These are phyloP conservation scores for Megalurothrips usitatus DNA, from an alignment of 2,888 invertebrate species.

Conservation along the genomic window DNA sequence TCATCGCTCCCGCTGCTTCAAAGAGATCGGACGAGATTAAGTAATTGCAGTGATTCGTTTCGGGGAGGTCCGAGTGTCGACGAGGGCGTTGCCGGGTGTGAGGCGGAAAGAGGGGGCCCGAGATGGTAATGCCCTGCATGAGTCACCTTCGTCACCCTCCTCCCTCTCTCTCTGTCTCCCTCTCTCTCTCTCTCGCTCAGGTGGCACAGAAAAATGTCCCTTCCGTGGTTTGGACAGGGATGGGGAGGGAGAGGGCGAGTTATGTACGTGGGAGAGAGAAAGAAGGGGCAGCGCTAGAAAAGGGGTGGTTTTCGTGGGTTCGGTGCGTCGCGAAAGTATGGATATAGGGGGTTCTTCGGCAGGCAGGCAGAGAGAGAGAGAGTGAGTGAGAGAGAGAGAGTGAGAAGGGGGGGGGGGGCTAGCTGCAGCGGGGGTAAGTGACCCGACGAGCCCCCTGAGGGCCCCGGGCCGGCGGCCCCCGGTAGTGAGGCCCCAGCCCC, in stretches of 20 bases:
- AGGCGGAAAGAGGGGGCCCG: neutral
- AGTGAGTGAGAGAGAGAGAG: neutral
- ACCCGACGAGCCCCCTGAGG: constrained; percentile 15
- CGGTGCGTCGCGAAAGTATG: neutral
- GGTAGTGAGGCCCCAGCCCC: no score
- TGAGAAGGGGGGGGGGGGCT: neutral
- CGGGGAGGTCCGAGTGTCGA: neutral
- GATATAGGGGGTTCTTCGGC: neutral
- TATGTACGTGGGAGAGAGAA: neutral
- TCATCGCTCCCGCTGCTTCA: neutral
- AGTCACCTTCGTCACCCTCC: constrained; percentile 7
- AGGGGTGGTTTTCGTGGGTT: neutral
- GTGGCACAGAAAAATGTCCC: constrained; percentile 24
- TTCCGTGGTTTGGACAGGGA: constrained; percentile 18
- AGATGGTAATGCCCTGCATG: constrained; percentile 8
- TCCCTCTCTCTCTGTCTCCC: neutral
- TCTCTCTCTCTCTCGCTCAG: neutral
- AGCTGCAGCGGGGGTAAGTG: neutral
- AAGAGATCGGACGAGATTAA: constrained; percentile 14
- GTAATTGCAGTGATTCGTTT: constrained; percentile 6
- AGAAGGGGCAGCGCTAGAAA: neutral
- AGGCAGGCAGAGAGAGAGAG: neutral
- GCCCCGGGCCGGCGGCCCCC: no score
- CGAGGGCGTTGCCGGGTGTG: neutral
- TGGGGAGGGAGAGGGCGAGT: neutral